These are phyloP conservation scores for Aviceda subcristata DNA, from an alignment of 2,113 vertebrate genomes.

Conservation along the genomic window DNA sequence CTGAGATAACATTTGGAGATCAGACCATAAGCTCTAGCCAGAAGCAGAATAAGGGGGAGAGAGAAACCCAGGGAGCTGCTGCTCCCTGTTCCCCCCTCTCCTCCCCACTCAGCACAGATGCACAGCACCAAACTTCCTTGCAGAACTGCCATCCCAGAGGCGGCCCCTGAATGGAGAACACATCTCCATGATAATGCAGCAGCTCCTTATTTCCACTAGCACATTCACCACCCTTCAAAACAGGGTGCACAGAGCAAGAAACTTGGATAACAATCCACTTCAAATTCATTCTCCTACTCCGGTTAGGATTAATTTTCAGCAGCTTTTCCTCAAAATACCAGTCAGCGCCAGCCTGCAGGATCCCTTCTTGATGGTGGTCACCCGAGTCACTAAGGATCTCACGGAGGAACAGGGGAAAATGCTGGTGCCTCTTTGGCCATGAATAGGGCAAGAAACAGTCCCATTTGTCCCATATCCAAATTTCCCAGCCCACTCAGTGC, in stretches of 20 bases:
- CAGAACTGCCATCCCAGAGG: not conserved
- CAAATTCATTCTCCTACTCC: not conserved
- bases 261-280: not conserved
- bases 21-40: not conserved
- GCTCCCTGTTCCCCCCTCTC: accelerated
- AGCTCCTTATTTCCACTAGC: not conserved
- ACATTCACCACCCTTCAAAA: not conserved
- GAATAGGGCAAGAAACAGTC: not conserved
- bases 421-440: not conserved
- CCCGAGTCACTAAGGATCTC: not conserved
- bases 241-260: accelerated
- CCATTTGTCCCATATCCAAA: accelerated
- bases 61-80: not conserved
- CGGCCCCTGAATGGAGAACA: not conserved
- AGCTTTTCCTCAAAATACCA: not conserved
- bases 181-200: not conserved
- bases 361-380: not conserved
- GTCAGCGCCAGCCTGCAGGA: not conserved
- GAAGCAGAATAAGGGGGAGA: not conserved
- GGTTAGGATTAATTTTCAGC: not conserved
- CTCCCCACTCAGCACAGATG: not conserved
- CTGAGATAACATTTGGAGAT: not conserved
- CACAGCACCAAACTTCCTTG: not conserved
- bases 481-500: accelerated
- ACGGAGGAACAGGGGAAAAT: not conserved